Evolutionary conservation across 1,140 invertebrate genomes (phyloP).

Genomic region (Sarcophaga bullata): DNA sequence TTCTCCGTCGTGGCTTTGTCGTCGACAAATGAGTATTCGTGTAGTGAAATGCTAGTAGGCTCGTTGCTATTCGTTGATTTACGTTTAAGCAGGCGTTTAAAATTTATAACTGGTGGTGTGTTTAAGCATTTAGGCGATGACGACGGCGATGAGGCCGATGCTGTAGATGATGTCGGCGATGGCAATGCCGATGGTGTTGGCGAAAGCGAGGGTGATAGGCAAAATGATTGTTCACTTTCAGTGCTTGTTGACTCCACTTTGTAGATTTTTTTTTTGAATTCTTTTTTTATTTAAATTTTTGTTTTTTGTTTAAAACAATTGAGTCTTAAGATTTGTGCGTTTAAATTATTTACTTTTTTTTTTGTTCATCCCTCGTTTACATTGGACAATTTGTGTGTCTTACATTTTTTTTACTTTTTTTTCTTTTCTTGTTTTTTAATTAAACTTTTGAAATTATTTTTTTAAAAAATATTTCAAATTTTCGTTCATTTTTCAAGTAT

Average conservation of each 20-base stretch:
- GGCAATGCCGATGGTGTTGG: not conserved
- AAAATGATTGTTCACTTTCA: constrained; percentile 19
- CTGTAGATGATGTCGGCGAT: not conserved
- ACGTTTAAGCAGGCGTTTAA: not conserved
- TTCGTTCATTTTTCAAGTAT: not conserved
- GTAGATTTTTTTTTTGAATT: not conserved
- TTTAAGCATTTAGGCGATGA: too few relatives aligned
- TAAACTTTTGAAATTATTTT: not conserved
- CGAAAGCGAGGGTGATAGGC: not conserved
- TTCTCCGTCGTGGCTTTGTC: constrained; percentile 22
- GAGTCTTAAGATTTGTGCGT: constrained; percentile 37
- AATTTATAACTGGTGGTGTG: too few relatives aligned
- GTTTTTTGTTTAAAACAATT: constrained; percentile 27
- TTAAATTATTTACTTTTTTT: not conserved
- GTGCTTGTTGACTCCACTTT: constrained; percentile 23
- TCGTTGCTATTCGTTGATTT: not conserved
- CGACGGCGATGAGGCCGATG: not conserved
- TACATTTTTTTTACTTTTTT: constrained; percentile 11
- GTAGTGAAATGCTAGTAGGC: not conserved
- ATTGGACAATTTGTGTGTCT: not conserved
- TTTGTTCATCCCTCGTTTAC: not conserved
- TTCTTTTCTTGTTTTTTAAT: constrained; percentile 12
- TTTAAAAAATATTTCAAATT: not conserved
- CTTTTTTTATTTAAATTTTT: not conserved
- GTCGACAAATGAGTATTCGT: not conserved